Percentiles rank a stretch among this genome's conserved stretches.
These are phyloP conservation scores for Geopemphigus sp. DNA, from an alignment of 1,140 invertebrate genomes.

Conservation along the genomic window DNA sequence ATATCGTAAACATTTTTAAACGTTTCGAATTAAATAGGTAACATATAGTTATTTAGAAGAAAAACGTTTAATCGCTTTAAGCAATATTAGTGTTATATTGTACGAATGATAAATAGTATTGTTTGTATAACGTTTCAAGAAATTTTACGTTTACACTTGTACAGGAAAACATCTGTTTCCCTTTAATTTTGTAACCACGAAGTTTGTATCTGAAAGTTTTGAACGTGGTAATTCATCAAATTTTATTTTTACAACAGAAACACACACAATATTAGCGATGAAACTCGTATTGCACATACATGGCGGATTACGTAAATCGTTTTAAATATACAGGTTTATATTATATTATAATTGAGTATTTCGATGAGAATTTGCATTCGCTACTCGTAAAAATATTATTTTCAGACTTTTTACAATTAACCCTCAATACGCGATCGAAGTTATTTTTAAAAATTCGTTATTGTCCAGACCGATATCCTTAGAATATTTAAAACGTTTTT, in stretches of 20 bases:
- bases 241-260: not conserved
- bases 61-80: too few species aligned
- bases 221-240: conserved; percentile 9
- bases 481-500: too few species aligned
- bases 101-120: too few species aligned
- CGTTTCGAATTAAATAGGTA: too few species aligned
- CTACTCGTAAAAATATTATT: not conserved
- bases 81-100: too few species aligned
- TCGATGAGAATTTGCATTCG: not conserved
- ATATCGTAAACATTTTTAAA: too few species aligned
- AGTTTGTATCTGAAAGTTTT: conserved; percentile 18
- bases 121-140: too few species aligned
- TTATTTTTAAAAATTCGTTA: too few species aligned
- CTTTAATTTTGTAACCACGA: not conserved
- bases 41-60: too few species aligned
- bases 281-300: not conserved
- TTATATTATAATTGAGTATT: not conserved
- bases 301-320: not conserved
- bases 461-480: too few species aligned
- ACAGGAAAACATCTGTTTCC: not conserved
- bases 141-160: not conserved
- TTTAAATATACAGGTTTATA: not conserved
- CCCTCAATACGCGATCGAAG: too few species aligned
- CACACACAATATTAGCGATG: not conserved
- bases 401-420: too few species aligned